A percentile compares a stretch with the other conserved stretches of the same genome.
Evolutionary conservation across 1,140 invertebrate genomes (phyloP).

Genomic region (Geopemphigus sp.): DNA sequence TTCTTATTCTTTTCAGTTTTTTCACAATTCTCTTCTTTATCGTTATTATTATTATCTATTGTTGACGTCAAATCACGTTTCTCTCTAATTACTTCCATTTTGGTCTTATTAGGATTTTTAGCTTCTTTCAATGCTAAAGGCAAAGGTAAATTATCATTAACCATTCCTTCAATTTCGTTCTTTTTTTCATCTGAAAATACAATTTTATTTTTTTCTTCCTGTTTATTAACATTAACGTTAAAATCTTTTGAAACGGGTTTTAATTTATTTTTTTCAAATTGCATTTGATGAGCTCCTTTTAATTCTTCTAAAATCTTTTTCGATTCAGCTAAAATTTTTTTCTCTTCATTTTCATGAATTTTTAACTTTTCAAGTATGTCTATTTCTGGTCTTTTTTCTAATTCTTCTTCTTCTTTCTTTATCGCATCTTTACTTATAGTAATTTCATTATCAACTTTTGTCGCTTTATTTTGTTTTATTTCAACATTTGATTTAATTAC

Average conservation of each 20-base stretch:
- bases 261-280: slow-evolving; percentile 56
- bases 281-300: slow-evolving; percentile 56
- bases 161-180: not conserved
- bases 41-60: not conserved
- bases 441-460: slow-evolving; percentile 54
- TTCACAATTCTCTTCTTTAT: slow-evolving; percentile 12
- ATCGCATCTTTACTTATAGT: slow-evolving; percentile 57
- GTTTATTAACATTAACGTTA: not conserved
- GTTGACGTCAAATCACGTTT: slow-evolving; percentile 1
- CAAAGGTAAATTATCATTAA: slow-evolving; percentile 26
- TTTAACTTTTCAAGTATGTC: slow-evolving; percentile 61
- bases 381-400: slow-evolving; percentile 58
- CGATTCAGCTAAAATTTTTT: slow-evolving; percentile 61
- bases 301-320: slow-evolving; percentile 62
- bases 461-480: slow-evolving; percentile 34
- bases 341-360: slow-evolving; percentile 61
- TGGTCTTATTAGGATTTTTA: slow-evolving; percentile 55
- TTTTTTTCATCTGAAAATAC: slow-evolving; percentile 2
- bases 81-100: slow-evolving; percentile 55
- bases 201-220: not conserved
- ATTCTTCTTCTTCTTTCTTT: slow-evolving; percentile 61
- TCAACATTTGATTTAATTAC: slow-evolving; percentile 25
- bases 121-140: slow-evolving; percentile 17
- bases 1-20: slow-evolving; percentile 4
- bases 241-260: slow-evolving; percentile 36